Evolutionary conservation across 2,888 invertebrate species (phyloP).

Genomic region (Leucoma salicis): DNA sequence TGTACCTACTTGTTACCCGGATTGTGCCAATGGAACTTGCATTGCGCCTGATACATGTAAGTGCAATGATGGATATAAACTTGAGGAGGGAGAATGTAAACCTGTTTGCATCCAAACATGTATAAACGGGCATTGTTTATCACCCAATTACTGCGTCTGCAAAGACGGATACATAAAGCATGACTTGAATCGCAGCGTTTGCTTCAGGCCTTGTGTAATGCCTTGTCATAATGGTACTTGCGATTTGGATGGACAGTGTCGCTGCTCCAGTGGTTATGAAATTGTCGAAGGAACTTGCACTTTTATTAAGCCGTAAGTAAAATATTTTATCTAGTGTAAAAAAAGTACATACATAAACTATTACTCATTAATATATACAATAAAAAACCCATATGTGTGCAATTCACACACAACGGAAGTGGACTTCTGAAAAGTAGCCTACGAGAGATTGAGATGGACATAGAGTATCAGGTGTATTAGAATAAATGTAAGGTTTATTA

Average conservation of each 20-base stretch:
- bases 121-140: slow-evolving; percentile 38
- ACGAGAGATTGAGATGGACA: too few species aligned
- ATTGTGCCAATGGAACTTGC: slow-evolving; percentile 27
- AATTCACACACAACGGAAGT: too few species aligned
- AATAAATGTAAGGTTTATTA: too few species aligned
- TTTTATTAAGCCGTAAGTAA: slow-evolving; percentile 43
- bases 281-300: slow-evolving; percentile 28
- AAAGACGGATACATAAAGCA: slow-evolving; percentile 30
- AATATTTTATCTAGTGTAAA: not conserved
- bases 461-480: too few species aligned
- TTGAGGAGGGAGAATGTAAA: not conserved
- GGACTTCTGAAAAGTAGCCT: too few species aligned
- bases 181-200: slow-evolving; percentile 16
- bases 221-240: slow-evolving; percentile 47
- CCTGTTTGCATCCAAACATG: slow-evolving; percentile 41
- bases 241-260: slow-evolving; percentile 40
- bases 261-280: slow-evolving; percentile 36
- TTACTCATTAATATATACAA: not conserved
- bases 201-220: slow-evolving; percentile 38
- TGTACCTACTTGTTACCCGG: not conserved
- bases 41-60: slow-evolving; percentile 21
- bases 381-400: not conserved
- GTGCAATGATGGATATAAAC: slow-evolving; percentile 13
- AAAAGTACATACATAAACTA: not conserved
- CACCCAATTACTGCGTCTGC: slow-evolving; percentile 42